phyloP scores from a whole-genome alignment of 2,113 vertebrate genomes.

The Martes martes region DNA sequence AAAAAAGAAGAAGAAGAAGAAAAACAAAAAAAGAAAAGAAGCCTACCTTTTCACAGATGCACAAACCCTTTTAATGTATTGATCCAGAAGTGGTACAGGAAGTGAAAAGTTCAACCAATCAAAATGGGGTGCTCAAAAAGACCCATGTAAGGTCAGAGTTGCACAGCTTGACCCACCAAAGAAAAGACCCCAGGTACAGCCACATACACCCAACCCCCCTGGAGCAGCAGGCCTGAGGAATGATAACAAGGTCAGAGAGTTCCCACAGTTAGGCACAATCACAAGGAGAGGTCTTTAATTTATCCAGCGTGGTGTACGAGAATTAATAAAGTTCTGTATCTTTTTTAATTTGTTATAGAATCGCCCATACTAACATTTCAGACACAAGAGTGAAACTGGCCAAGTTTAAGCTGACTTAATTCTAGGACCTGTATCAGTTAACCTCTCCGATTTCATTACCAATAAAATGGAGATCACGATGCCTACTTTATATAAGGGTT shows the following conservation, averaged over 20 bases:
- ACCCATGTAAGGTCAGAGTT: neutral
- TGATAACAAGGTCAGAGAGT: neutral
- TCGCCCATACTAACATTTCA: neutral
- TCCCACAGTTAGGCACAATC: neutral
- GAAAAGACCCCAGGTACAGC: neutral
- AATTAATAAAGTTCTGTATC: neutral
- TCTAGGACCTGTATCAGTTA: neutral
- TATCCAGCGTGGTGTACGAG: neutral
- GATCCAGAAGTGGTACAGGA: neutral
- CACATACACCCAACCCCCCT: neutral
- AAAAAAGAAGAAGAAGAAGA: too few species aligned
- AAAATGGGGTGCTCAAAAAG: neutral
- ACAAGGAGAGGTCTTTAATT: neutral
- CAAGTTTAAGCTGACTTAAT: neutral
- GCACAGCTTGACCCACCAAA: neutral
- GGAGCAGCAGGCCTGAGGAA: neutral
- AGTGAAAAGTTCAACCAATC: neutral
- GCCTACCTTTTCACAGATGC: neutral
- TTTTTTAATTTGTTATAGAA: slow-evolving; percentile 3
- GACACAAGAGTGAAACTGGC: neutral
- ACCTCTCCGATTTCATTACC: neutral
- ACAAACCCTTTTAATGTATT: neutral
- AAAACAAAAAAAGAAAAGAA: neutral
- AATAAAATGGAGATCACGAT: neutral
- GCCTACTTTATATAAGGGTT: neutral